A percentile compares a stretch with the other conserved stretches of the same genome.
Conservation (phyloP, 2,888 invertebrate species). For the Caenorhabditis doughertyi region DNA sequence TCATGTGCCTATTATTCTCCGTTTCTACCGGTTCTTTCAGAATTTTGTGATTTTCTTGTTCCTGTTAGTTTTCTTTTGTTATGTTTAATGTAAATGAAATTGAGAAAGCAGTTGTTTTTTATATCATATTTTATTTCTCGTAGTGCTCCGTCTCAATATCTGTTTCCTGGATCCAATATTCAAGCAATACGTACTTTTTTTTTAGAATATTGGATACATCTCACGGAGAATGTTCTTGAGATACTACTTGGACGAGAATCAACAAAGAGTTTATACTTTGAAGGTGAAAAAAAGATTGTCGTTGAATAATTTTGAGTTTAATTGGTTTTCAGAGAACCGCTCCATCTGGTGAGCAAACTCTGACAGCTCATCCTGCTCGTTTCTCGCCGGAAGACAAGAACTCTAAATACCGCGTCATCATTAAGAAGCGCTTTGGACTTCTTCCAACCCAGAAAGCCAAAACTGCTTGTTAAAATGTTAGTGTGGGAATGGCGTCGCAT, state of each 20-base stretch:
- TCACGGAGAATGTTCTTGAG: slow-evolving; percentile 87
- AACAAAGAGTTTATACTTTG: slow-evolving; percentile 91
- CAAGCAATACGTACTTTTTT: too few species aligned
- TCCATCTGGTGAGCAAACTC: slow-evolving; percentile 89
- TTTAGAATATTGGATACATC: slow-evolving; percentile 36
- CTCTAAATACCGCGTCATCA: slow-evolving; percentile 91
- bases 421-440: slow-evolving; percentile 93
- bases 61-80: slow-evolving; percentile 23
- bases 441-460: slow-evolving; percentile 90
- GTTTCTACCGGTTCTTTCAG: slow-evolving; percentile 36
- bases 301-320: not conserved
- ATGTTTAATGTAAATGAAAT: slow-evolving; percentile 5
- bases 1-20: slow-evolving; percentile 49
- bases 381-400: slow-evolving; percentile 97
- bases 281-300: too few species aligned
- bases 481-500: slow-evolving; percentile 77
- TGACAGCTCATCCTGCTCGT: slow-evolving; percentile 94
- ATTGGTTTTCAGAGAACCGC: slow-evolving; percentile 88
- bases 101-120: too few species aligned
- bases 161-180: too few species aligned
- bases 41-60: slow-evolving; percentile 51
- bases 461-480: slow-evolving; percentile 74
- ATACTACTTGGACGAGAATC: slow-evolving; percentile 89
- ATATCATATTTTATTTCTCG: too few species aligned
- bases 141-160: too few species aligned